These are phyloP conservation scores for Piscicola geometra DNA, from an alignment of 2,888 invertebrate genomes.

Conservation along the genomic window DNA sequence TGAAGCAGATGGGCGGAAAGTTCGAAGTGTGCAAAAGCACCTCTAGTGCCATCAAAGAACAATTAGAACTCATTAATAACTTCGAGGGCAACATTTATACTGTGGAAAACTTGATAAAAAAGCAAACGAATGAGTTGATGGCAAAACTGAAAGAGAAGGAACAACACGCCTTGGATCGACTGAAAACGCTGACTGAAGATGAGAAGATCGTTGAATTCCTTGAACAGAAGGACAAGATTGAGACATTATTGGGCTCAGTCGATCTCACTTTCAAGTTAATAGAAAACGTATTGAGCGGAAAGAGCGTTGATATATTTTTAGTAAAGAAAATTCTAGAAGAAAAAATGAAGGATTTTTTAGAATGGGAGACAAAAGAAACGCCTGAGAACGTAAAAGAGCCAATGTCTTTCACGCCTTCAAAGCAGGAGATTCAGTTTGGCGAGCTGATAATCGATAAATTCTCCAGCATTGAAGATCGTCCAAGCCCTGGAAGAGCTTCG, in stretches of 20 bases:
- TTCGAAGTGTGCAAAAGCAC: constrained; percentile 42
- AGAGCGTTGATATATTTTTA: constrained; percentile 53
- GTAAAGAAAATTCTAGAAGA: constrained; percentile 52
- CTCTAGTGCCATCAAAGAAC: constrained; percentile 46
- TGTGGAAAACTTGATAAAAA: constrained; percentile 51
- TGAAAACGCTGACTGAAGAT: constrained; percentile 49
- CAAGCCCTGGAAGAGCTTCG: background rate
- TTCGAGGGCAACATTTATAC: constrained; percentile 50
- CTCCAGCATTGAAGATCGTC: background rate
- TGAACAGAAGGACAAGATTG: constrained; percentile 46
- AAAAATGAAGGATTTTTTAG: constrained; percentile 49
- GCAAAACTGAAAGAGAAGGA: constrained; percentile 45
- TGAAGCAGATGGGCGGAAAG: constrained; percentile 37
- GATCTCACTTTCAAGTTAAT: constrained; percentile 51
- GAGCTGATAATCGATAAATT: background rate
- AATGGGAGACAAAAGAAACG: constrained; percentile 45
- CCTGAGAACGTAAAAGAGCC: constrained; percentile 44
- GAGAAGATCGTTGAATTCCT: constrained; percentile 48
- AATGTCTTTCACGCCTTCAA: background rate
- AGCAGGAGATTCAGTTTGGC: background rate
- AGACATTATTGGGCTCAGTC: constrained; percentile 47
- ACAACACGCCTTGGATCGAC: constrained; percentile 48
- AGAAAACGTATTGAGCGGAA: constrained; percentile 52
- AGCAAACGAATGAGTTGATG: constrained; percentile 48
- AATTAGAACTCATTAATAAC: constrained; percentile 49